Conservation (phyloP, 2,113 vertebrate genomes). For the Apteryx owenii region DNA sequence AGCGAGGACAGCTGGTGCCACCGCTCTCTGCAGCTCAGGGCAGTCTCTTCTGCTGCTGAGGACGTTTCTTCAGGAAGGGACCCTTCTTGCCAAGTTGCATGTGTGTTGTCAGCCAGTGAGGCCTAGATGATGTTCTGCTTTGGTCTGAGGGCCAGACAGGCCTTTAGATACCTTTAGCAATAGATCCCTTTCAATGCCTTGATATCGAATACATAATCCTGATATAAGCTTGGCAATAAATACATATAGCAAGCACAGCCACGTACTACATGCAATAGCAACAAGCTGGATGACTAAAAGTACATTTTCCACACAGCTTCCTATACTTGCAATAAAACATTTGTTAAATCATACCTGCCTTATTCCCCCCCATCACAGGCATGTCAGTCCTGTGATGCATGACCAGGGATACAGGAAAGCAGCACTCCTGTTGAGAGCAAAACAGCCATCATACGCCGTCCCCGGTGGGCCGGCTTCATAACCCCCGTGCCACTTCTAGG, state of each 20-base stretch:
- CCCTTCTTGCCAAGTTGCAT: neutral
- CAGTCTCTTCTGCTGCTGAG: neutral
- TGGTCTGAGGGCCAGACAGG: neutral
- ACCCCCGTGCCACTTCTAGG: neutral
- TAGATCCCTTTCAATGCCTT: neutral
- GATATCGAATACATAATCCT: neutral
- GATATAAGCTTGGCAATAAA: conserved; percentile 27
- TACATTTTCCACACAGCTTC: neutral
- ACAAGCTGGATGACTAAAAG: neutral
- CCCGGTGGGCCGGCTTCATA: rapidly evolving
- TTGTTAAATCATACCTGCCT: neutral
- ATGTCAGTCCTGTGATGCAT: neutral
- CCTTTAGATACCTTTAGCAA: neutral
- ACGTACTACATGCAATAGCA: neutral
- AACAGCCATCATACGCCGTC: neutral
- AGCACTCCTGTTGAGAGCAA: neutral
- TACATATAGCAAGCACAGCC: neutral
- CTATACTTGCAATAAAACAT: neutral
- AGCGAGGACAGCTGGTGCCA: too few relatives aligned
- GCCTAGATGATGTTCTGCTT: neutral
- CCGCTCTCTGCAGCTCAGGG: neutral
- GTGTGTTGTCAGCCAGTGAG: rapidly evolving
- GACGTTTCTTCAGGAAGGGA: neutral
- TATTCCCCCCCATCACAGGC: neutral
- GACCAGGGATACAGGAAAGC: neutral